Base-by-base conservation (phyloP, 2,888 invertebrate species). In the Caenorhabditis virilis region DNA sequence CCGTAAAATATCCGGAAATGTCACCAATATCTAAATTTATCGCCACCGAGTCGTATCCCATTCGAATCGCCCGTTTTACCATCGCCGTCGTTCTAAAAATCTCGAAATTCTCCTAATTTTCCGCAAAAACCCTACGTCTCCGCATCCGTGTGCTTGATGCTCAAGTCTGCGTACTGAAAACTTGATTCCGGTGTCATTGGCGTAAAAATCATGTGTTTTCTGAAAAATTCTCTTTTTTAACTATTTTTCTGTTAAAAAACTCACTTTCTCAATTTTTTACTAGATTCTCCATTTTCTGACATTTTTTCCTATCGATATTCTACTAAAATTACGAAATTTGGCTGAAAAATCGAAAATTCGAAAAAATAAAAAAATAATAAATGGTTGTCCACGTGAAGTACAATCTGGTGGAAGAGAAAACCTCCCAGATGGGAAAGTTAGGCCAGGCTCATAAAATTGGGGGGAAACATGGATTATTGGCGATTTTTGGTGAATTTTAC, bases 11-110 rank as follows among this genome's bases (percentile, higher is more conserved):
- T 35, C 62, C 64, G 9, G 51, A 53, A 52, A 77, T 65, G 45
- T 78, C 75, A 6, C 79, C 80, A 18, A 83, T 69, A 48, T 83
- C 82, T 16, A 78, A 60, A 63, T 81, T 83, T 45, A 82, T 76
- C 2, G 74, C 83, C 6, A 82, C 75, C 0, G 76, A 45, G 50
- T 83, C 82, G 60, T 77, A 83, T 22, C 82, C 82, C 77, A 82
- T 77, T 9, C 69, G 50, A 41, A 82, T 59, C 9, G 82, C 82
- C 25, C 78, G 53, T 48, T 70, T 64, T 7, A 82, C 80, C 49
- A 80, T 54, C 7, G 69, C 54, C 16, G 75, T 33, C 11, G 69
- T 65, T 30, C 63, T 62, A 39, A 50, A 60, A 52, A 9, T 39
- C 6, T 36, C 36, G 36, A 36, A 9, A 13, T 45, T 39, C 2